Evolutionary conservation across 2,888 invertebrate genomes (phyloP).

Genomic region (Dryobotodes eremita): DNA sequence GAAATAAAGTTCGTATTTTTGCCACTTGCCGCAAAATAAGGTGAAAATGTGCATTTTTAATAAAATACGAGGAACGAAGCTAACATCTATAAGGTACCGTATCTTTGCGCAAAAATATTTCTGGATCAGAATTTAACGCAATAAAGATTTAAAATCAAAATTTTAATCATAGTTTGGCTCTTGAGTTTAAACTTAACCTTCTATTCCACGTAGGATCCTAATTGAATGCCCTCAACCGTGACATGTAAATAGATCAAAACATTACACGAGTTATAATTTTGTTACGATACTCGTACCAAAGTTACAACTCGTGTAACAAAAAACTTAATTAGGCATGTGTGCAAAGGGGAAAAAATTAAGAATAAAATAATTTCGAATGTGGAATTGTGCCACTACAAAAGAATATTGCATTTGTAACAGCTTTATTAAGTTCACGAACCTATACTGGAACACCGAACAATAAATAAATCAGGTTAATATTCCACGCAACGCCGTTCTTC

Average conservation of each 20-base stretch:
- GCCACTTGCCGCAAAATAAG: neutral
- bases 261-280: constrained; percentile 6
- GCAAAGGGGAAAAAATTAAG: constrained; percentile 65
- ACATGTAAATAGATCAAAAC: neutral
- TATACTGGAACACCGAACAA: constrained; percentile 1
- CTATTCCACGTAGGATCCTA: neutral
- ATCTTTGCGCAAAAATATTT: neutral
- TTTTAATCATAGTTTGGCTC: neutral
- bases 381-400: constrained; percentile 67
- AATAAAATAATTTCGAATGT: constrained; percentile 70
- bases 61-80: neutral
- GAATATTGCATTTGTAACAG: constrained; percentile 65
- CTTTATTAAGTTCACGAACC: constrained; percentile 58
- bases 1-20: constrained; percentile 1
- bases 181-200: neutral
- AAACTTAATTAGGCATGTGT: constrained; percentile 23
- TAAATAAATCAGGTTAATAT: constrained; percentile 42
- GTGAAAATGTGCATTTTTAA: neutral
- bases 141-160: neutral
- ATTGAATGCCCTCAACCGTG: neutral
- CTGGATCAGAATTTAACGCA: too few species aligned
- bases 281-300: too few species aligned
- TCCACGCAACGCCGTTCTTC: constrained; percentile 2
- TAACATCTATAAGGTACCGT: neutral
- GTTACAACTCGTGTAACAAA: too few species aligned